Evolutionary conservation across 2,797 vertebrate genomes (phyloP).

Genomic region (Cirrhinus mrigala): DNA sequence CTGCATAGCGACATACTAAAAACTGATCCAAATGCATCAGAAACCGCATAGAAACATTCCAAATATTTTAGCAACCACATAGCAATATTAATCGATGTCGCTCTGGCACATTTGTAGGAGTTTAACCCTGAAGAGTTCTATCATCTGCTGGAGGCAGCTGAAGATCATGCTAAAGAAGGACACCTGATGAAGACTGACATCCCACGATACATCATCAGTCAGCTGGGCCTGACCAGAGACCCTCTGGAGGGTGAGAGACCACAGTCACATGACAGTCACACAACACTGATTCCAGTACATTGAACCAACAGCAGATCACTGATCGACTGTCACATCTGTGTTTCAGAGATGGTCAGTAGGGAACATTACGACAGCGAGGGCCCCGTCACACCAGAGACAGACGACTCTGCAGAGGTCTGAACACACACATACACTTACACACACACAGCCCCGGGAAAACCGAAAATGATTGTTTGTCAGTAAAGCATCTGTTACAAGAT

Average conservation of each 20-base stretch:
- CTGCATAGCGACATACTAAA: too few species aligned
- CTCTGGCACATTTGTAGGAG: conserved; percentile 76
- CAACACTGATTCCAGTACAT: neutral
- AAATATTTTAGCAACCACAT: too few species aligned
- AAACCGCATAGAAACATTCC: too few species aligned
- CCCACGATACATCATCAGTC: conserved; percentile 92
- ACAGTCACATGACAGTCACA: neutral
- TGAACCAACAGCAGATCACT: neutral
- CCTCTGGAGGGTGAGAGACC: conserved; percentile 88
- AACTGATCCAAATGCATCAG: too few species aligned
- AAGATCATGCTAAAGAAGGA: conserved; percentile 92
- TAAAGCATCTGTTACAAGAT: neutral
- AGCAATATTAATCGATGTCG: neutral
- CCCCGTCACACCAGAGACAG: conserved; percentile 88
- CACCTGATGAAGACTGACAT: conserved; percentile 93
- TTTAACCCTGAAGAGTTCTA: conserved; percentile 94
- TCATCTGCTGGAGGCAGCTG: conserved; percentile 90
- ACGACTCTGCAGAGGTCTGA: conserved; percentile 87
- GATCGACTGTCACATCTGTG: neutral
- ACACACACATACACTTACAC: conserved; percentile 17
- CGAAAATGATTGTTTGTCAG: neutral
- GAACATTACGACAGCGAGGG: conserved; percentile 90
- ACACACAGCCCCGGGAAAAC: neutral
- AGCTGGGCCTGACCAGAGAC: conserved; percentile 90
- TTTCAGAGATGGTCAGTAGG: conserved; percentile 85